Evolutionary conservation across 2,113 vertebrate genomes (phyloP).

Genomic region (Gulo gulo): DNA sequence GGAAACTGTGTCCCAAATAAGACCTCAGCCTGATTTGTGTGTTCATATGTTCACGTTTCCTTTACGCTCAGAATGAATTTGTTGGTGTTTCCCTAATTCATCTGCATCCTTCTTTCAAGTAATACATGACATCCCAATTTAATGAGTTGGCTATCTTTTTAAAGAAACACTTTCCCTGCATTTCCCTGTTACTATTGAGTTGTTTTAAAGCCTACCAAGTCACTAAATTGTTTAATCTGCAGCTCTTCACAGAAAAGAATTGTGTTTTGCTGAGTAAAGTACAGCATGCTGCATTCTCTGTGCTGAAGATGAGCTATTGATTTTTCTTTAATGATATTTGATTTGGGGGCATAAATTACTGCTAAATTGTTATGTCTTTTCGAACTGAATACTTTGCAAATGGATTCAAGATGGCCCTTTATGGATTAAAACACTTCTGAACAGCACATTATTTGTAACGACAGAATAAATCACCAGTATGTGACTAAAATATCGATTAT

Average conservation of each 20-base stretch:
- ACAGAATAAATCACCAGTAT: slow-evolving; percentile 54
- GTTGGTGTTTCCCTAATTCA: neutral
- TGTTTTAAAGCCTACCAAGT: slow-evolving; percentile 6
- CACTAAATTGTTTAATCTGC: slow-evolving; percentile 45
- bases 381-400: slow-evolving; percentile 68
- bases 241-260: slow-evolving; percentile 28
- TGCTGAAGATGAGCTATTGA: slow-evolving; percentile 37
- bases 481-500: slow-evolving; percentile 46
- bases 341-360: slow-evolving; percentile 47
- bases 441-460: slow-evolving; percentile 56
- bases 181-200: slow-evolving; percentile 33
- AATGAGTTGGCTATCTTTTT: neutral
- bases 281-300: neutral
- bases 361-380: slow-evolving; percentile 44
- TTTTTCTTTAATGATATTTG: slow-evolving; percentile 67
- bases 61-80: neutral
- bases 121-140: neutral
- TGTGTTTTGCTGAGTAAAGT: slow-evolving; percentile 53
- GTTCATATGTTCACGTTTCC: neutral
- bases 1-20: slow-evolving; percentile 9
- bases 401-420: slow-evolving; percentile 13
- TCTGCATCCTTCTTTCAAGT: neutral
- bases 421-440: slow-evolving; percentile 62
- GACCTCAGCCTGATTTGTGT: neutral
- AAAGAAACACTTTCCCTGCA: neutral